phyloP scores from a whole-genome alignment of 1,140 invertebrate genomes.

The Gonioctena quinquepunctata region DNA sequence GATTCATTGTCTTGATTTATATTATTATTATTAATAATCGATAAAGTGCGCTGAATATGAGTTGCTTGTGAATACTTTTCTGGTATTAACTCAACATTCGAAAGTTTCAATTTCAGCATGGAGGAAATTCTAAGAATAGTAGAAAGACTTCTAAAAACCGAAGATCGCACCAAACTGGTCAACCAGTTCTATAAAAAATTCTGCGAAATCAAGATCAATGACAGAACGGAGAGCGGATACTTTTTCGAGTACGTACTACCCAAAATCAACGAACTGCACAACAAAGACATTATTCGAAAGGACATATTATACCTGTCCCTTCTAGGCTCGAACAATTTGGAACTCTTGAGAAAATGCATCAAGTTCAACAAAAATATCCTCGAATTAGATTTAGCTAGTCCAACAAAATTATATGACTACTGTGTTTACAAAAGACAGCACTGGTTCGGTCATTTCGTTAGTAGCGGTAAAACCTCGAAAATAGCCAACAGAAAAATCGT shows the following conservation, averaged over 20 bases:
- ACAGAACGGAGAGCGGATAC: constrained; percentile 19
- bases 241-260: constrained; percentile 24
- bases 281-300: constrained; percentile 30
- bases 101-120: no score
- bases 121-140: constrained; percentile 10
- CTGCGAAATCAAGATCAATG: constrained; percentile 4
- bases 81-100: no score
- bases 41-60: no score
- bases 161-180: background rate
- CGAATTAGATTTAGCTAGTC: constrained; percentile 33
- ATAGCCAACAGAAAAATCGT: constrained; percentile 24
- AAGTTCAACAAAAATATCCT: constrained; percentile 34
- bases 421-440: constrained; percentile 45
- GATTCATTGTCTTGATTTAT: no score
- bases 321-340: constrained; percentile 34
- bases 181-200: constrained; percentile 24
- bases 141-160: background rate
- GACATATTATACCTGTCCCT: constrained; percentile 44
- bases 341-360: constrained; percentile 39
- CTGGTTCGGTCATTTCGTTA: constrained; percentile 45
- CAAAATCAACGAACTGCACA: constrained; percentile 22
- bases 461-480: constrained; percentile 18
- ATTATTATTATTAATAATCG: no score
- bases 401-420: constrained; percentile 42
- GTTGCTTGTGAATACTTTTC: no score